These are phyloP conservation scores for Dipodomys stephensi DNA, from an alignment of 2,113 vertebrate species.

Conservation along the genomic window DNA sequence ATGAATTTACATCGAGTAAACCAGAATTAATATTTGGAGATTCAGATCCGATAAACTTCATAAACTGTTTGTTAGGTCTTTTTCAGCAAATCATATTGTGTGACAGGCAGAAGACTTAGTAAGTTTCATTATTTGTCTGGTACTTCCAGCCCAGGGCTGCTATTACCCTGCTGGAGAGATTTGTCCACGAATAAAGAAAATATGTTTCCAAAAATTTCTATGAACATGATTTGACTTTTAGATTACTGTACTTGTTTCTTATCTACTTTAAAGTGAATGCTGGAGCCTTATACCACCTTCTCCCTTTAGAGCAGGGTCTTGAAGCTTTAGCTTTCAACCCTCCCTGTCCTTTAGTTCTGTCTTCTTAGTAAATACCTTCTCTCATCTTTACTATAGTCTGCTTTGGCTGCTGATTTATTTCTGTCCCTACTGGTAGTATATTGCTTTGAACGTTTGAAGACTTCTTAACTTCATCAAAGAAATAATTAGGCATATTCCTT, in stretches of 20 bases:
- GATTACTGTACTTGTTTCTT: not conserved
- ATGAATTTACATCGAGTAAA: not conserved
- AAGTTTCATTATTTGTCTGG: constrained; percentile 8
- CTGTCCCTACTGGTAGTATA: not conserved
- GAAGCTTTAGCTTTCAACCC: not conserved
- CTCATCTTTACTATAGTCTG: not conserved
- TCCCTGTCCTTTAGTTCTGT: not conserved
- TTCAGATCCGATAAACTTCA: not conserved
- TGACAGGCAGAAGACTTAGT: not conserved
- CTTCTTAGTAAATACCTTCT: not conserved
- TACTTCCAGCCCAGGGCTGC: not conserved
- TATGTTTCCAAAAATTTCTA: not conserved
- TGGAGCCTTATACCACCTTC: not conserved
- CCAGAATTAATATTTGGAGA: not conserved
- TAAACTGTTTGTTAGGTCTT: not conserved
- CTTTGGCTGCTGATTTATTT: not conserved
- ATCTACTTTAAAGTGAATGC: not conserved
- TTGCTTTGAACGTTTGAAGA: not conserved
- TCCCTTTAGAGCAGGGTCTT: not conserved
- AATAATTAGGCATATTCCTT: not conserved
- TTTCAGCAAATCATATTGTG: not conserved
- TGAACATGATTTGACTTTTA: not conserved
- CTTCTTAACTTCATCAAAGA: not conserved
- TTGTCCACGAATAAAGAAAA: not conserved
- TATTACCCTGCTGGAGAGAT: not conserved